Percentiles rank a stretch among this genome's conserved stretches.
Conservation (phyloP, 2,888 invertebrate genomes). For the Drosophila hamatofila region DNA sequence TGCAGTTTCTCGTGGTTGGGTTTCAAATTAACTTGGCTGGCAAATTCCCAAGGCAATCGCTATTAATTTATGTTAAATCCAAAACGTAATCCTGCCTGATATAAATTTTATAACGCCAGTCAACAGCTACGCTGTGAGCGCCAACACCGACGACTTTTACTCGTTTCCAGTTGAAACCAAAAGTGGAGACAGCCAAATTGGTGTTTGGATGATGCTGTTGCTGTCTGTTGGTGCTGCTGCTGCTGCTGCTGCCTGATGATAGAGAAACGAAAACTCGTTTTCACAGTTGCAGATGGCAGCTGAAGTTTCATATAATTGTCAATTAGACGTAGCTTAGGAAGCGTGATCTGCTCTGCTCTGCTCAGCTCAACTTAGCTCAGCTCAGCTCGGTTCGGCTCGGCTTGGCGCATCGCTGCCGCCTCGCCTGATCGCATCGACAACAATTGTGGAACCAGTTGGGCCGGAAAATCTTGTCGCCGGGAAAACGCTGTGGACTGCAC, state of each 20-base stretch:
- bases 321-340: conserved; percentile 74
- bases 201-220: conserved; percentile 9
- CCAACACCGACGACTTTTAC: conserved; percentile 66
- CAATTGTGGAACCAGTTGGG: conserved; percentile 70
- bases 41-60: conserved; percentile 47
- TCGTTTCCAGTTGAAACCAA: conserved; percentile 69
- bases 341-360: conserved; percentile 24
- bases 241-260: conserved; percentile 33
- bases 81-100: conserved; percentile 63
- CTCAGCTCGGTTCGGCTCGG: conserved; percentile 7
- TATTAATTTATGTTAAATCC: conserved; percentile 64
- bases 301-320: conserved; percentile 64
- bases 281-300: conserved; percentile 22
- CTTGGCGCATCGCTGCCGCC: conserved; percentile 41
- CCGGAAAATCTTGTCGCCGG: conserved; percentile 78
- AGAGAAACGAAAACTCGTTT: conserved; percentile 59
- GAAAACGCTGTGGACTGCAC: conserved; percentile 62
- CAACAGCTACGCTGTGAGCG: conserved; percentile 58
- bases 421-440: conserved; percentile 30
- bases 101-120: conserved; percentile 71
- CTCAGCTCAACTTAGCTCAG: conserved; percentile 2
- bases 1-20: conserved; percentile 13
- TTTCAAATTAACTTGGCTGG: conserved; percentile 19
- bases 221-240: neutral
- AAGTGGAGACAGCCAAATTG: conserved; percentile 63